Conservation (phyloP, 1,140 invertebrate species). For the Leptonema lineaticorne region DNA sequence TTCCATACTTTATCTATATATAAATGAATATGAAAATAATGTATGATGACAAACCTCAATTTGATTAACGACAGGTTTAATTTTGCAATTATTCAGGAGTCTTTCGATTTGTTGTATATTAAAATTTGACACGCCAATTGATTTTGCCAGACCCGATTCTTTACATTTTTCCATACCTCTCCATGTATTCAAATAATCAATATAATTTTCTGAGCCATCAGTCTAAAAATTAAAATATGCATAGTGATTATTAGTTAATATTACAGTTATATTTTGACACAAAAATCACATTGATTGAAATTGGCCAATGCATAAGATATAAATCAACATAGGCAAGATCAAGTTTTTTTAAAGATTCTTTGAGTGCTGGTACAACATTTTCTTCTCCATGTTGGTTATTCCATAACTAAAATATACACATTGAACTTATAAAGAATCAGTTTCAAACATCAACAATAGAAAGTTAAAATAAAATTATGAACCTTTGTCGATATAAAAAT, state of each 20-base stretch:
- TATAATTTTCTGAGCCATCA: constrained; percentile 49
- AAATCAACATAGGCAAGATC: constrained; percentile 80
- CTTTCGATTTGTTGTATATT: constrained; percentile 76
- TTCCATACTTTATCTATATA: too few species aligned
- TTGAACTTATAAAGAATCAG: not conserved
- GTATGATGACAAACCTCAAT: constrained; percentile 59
- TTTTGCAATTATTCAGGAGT: constrained; percentile 62
- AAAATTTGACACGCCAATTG: constrained; percentile 91
- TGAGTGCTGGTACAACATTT: constrained; percentile 58
- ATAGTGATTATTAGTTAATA: too few species aligned
- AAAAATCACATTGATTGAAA: constrained; percentile 66
- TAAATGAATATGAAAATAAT: not conserved
- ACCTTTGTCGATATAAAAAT: constrained; percentile 83
- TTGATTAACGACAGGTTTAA: constrained; percentile 79
- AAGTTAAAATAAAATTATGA: not conserved
- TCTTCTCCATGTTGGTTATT: constrained; percentile 69
- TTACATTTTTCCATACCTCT: constrained; percentile 72
- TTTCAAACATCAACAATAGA: not conserved
- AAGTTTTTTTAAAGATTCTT: constrained; percentile 61
- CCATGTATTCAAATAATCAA: constrained; percentile 71
- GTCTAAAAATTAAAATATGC: too few species aligned
- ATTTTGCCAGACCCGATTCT: constrained; percentile 67
- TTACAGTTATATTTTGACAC: too few species aligned
- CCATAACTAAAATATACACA: constrained; percentile 71
- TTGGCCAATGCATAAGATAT: constrained; percentile 87